These are phyloP conservation scores for Dasyornis broadbenti DNA, from an alignment of 2,113 vertebrate species.

Conservation along the genomic window DNA sequence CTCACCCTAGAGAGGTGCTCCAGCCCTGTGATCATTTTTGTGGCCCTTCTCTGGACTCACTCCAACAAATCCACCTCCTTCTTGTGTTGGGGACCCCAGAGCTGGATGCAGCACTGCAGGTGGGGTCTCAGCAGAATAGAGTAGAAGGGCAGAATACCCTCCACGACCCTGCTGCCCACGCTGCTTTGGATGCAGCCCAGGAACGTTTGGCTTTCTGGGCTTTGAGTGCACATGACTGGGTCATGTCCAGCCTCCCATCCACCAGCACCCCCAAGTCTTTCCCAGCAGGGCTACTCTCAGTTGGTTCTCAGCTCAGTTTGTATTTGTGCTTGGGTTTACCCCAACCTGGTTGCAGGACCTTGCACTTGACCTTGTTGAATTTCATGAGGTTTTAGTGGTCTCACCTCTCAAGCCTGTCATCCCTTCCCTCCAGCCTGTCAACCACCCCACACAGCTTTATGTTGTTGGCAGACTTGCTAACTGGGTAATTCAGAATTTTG, in stretches of 20 bases:
- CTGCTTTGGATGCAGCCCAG: background rate
- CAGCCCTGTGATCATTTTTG: background rate
- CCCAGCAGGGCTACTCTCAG: background rate
- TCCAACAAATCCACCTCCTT: background rate
- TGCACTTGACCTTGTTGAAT: background rate
- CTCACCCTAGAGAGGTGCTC: background rate
- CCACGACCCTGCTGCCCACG: accelerated
- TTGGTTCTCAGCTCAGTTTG: background rate
- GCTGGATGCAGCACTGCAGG: background rate
- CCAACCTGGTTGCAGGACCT: background rate
- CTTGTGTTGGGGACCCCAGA: background rate
- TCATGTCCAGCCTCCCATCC: background rate
- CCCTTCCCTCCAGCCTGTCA: background rate
- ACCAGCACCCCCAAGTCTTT: background rate
- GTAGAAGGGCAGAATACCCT: background rate
- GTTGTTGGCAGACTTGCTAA: background rate
- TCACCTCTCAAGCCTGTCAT: background rate
- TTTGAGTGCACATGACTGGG: accelerated
- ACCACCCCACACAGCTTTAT: background rate
- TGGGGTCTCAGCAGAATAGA: background rate
- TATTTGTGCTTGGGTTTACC: background rate
- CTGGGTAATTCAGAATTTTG: background rate
- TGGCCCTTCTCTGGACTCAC: background rate
- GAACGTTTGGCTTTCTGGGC: background rate
- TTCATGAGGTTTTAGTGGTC: background rate